Evolutionary conservation across 2,113 vertebrate species (phyloP), one percentile per base, ranked within the genome.

Genomic region (Bos javanicus): DNA sequence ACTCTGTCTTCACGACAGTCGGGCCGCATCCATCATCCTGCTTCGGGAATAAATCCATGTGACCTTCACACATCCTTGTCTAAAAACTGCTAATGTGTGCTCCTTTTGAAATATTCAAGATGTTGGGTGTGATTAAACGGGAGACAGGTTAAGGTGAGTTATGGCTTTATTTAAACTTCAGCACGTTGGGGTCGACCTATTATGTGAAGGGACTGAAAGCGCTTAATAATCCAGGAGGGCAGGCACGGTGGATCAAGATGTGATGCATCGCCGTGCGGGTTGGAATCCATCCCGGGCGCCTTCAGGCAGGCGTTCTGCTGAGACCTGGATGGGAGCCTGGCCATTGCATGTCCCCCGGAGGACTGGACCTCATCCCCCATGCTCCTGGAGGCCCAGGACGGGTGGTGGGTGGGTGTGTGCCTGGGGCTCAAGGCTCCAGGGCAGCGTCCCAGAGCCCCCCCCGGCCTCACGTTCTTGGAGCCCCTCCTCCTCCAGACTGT

Each of bases 31-130:
- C 25, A 7, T 30, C 59, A 8, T 14, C 87, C 39, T 48, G 25
- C 60, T 1, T 1, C 1, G 33, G 26, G 87, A 23, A 57, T 83
- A 25, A 74, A 52, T 96, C 95, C 14, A 0, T 6, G 62, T 87
- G 94, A 93, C 92, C 95, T 84, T 92, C 90, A 21, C 1, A 3
- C 19, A 10, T 54, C 87, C 67, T 17, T 28, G 16, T 21, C 57
- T 6, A 25, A 87, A 93, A 46, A 46, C 71, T 28, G 90, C 81
- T 87, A 57, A 48, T 14, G 56, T 50, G 67, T 23, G 9, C 48
- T 83, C 62, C 71, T 95, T 95, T 30, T 93, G 86, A 95, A 95
- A 86, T 83, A 64, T 23, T 60, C 85, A 83, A 52, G 50, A 94
- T 60, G 86, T 36, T 28, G 78, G 67, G 43, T 50, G 33, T 93